Evolutionary conservation across 2,797 vertebrate species (phyloP).

Genomic region (Arvicola amphibius): DNA sequence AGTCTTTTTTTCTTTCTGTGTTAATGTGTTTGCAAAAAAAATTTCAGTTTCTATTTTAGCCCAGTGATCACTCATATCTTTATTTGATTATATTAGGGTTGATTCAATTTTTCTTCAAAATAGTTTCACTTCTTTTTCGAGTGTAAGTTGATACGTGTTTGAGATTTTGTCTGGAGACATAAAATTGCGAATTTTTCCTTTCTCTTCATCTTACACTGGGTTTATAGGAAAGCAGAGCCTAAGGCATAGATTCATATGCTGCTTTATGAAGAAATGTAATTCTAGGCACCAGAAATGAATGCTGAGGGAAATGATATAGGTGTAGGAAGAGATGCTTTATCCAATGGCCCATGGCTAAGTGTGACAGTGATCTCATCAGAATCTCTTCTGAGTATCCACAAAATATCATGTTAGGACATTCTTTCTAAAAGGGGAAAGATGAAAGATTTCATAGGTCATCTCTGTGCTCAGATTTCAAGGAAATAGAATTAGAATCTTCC

Average conservation of each 20-base stretch:
- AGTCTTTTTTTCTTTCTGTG: neutral
- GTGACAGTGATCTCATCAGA: neutral
- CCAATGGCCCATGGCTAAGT: neutral
- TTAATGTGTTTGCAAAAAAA: neutral
- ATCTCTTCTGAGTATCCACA: neutral
- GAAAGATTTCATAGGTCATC: neutral
- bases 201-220: neutral
- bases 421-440: neutral
- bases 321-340: neutral
- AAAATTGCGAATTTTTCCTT: constrained; percentile 5
- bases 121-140: neutral
- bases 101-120: neutral
- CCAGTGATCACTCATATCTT: neutral
- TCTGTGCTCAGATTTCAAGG: neutral
- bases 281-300: neutral
- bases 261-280: constrained; percentile 8
- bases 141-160: neutral
- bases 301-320: neutral
- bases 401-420: neutral
- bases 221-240: neutral
- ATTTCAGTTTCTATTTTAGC: neutral
- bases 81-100: neutral
- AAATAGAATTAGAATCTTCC: neutral
- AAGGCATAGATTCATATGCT: neutral
- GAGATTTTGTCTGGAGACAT: neutral